Percentiles rank a stretch among this genome's conserved stretches.
Conservation (phyloP, 2,797 vertebrate species). For the Cyclopterus lumpus region DNA sequence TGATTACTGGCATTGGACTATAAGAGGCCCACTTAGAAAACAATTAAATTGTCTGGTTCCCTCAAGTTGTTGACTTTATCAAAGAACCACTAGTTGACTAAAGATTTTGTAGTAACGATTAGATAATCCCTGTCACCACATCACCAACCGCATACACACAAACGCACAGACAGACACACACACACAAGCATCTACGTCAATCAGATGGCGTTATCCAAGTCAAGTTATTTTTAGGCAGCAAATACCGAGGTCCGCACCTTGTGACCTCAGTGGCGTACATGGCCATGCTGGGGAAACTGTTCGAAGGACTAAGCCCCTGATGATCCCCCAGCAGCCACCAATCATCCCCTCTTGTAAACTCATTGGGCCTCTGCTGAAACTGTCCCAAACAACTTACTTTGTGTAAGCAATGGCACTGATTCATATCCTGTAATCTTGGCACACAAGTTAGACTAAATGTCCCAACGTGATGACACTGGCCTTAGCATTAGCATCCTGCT, state of each 20-base stretch:
- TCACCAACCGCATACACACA: too few species aligned
- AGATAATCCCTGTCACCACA: too few species aligned
- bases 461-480: neutral
- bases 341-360: neutral
- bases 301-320: constrained; percentile 5
- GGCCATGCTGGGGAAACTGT: neutral
- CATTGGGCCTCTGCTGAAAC: neutral
- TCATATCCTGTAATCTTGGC: neutral
- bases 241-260: too few species aligned
- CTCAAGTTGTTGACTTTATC: too few species aligned
- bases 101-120: neutral
- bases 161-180: too few species aligned
- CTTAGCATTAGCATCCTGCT: constrained; percentile 6
- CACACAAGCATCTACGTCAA: too few species aligned
- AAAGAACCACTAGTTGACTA: neutral
- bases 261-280: too few species aligned
- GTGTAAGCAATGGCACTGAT: neutral
- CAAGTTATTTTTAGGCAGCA: too few species aligned
- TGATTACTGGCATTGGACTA: too few species aligned
- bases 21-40: too few species aligned
- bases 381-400: neutral
- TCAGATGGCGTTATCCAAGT: neutral
- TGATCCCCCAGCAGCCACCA: constrained; percentile 13
- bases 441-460: neutral
- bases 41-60: too few species aligned